A percentile compares a stretch with the other conserved stretches of the same genome.
These are phyloP conservation scores for Anthopleura xanthogrammica DNA, from an alignment of 92 coral and sea anemone genomes.

Conservation along the genomic window DNA sequence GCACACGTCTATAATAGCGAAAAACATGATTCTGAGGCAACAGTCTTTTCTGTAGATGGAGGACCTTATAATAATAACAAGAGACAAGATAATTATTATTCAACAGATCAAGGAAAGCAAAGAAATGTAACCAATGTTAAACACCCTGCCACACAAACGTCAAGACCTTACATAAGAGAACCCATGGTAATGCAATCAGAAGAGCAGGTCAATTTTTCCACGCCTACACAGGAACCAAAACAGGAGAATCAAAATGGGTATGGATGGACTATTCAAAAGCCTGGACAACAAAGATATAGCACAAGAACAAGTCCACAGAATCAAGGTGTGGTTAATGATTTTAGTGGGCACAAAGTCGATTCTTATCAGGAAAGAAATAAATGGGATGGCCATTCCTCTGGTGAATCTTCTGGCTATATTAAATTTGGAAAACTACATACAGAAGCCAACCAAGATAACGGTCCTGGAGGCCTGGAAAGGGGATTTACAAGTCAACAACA, in stretches of 20 bases:
- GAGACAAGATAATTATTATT: not conserved
- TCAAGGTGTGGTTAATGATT: constrained; percentile 4
- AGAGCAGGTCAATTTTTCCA: too few relatives aligned
- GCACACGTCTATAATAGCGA: not conserved
- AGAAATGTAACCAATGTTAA: too few relatives aligned
- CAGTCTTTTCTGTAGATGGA: constrained; percentile 3
- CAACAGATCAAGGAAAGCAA: too few relatives aligned
- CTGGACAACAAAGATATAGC: not conserved
- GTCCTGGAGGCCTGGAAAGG: not conserved
- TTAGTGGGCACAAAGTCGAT: not conserved
- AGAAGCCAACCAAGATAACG: not conserved
- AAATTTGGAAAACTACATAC: not conserved
- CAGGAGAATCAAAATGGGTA: not conserved
- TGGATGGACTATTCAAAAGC: not conserved
- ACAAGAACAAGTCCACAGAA: not conserved
- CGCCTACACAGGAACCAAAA: too few relatives aligned
- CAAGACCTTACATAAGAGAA: not conserved
- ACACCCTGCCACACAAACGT: not conserved
- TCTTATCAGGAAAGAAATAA: not conserved
- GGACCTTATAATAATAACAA: not conserved
- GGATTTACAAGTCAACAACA: not conserved
- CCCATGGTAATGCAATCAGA: not conserved
- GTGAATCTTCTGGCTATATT: not conserved
- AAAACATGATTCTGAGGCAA: not conserved
- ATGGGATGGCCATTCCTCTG: not conserved